phyloP scores from a whole-genome alignment of 64 coral and sea anemone genomes.

The Porites australiensis region DNA sequence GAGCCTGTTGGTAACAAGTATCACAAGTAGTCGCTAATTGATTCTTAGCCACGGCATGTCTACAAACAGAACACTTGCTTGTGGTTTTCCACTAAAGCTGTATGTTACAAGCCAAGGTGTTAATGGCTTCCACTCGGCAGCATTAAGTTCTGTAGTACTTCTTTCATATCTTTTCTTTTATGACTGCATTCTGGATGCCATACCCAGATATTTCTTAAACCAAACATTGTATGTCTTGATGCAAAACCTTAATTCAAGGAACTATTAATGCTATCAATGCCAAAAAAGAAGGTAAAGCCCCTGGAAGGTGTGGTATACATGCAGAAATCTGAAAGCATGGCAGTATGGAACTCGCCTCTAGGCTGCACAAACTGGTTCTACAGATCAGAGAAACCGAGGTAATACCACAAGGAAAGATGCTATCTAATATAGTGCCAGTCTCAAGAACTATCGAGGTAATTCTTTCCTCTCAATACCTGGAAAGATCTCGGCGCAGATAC shows the following conservation, averaged over 20 bases:
- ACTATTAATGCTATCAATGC: not conserved
- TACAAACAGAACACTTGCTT: not conserved
- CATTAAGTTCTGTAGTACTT: too few relatives aligned
- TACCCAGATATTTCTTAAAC: not conserved
- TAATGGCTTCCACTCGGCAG: too few relatives aligned
- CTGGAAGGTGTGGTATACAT: not conserved
- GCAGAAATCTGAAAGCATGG: not conserved
- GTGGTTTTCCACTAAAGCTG: not conserved
- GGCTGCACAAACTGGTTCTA: not conserved
- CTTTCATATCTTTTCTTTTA: too few relatives aligned
- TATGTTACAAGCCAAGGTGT: too few relatives aligned
- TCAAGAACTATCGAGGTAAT: not conserved
- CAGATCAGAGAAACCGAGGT: not conserved
- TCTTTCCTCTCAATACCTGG: too few relatives aligned
- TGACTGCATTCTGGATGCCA: too few relatives aligned
- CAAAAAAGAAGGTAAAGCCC: not conserved
- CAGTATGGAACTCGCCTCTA: not conserved
- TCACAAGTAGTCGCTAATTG: not conserved
- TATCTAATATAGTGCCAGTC: not conserved
- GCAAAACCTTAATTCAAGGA: not conserved
- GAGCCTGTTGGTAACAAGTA: not conserved
- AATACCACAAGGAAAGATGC: not conserved
- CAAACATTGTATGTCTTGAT: not conserved
- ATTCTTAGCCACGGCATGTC: slow-evolving; percentile 10
- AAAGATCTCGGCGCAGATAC: too few relatives aligned